These are phyloP conservation scores for Lacerta bilineata DNA, from an alignment of 2,797 vertebrate genomes.

Conservation along the genomic window DNA sequence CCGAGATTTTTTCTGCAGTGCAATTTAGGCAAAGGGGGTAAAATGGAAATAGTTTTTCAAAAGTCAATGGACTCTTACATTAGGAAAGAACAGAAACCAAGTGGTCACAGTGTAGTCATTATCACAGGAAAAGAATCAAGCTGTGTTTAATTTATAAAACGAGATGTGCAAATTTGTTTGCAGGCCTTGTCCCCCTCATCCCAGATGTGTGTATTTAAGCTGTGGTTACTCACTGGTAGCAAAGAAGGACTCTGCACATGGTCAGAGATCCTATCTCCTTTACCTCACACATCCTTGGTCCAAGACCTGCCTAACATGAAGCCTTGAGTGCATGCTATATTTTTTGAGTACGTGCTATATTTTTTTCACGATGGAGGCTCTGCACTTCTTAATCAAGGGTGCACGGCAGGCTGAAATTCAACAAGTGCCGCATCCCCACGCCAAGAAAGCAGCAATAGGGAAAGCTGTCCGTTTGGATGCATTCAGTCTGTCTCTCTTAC, in stretches of 20 bases:
- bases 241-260: background rate
- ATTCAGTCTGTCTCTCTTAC: background rate
- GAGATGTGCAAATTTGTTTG: background rate
- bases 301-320: background rate
- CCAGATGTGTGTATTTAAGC: background rate
- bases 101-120: conserved; percentile 7
- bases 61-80: background rate
- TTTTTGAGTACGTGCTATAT: background rate
- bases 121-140: conserved; percentile 12
- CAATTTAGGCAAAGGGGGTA: background rate
- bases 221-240: background rate
- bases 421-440: background rate
- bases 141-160: conserved; percentile 16
- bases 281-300: background rate
- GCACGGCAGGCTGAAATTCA: background rate
- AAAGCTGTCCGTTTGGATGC: background rate
- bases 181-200: background rate
- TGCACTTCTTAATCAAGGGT: background rate
- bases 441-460: background rate
- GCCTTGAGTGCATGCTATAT: background rate
- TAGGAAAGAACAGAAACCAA: conserved; percentile 3
- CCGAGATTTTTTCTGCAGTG: background rate
- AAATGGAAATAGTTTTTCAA: background rate
- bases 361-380: background rate
- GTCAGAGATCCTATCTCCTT: background rate